Evolutionary conservation across 2,888 invertebrate species (phyloP).

Genomic region (Andrena bucephala): DNA sequence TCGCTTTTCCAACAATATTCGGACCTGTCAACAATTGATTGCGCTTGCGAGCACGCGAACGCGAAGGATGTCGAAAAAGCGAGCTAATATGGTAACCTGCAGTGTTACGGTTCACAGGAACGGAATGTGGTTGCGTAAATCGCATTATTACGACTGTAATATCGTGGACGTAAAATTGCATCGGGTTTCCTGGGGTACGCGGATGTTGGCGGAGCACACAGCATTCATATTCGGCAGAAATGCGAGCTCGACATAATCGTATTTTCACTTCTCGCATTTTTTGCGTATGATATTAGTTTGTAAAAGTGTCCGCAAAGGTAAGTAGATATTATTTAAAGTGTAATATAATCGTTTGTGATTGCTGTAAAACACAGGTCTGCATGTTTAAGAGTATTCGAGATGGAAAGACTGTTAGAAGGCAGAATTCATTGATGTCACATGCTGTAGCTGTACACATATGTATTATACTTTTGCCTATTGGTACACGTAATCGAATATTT

Average conservation of each 20-base stretch:
- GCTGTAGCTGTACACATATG: too few species aligned
- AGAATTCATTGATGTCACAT: too few species aligned
- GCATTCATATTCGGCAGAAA: slow-evolving; percentile 18
- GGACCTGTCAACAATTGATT: slow-evolving; percentile 3
- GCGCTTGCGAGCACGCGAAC: background rate
- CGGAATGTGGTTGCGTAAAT: slow-evolving; percentile 51
- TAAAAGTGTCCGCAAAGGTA: background rate
- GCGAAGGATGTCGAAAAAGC: slow-evolving; percentile 34
- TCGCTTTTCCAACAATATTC: slow-evolving; percentile 1
- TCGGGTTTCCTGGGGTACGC: background rate
- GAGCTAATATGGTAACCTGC: slow-evolving; percentile 9
- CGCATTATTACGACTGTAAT: slow-evolving; percentile 39
- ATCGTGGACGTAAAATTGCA: slow-evolving; percentile 38
- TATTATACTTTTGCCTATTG: too few species aligned
- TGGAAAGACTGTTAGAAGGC: too few species aligned
- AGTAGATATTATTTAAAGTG: background rate
- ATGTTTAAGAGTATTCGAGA: too few species aligned
- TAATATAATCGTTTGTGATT: too few species aligned
- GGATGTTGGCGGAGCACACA: background rate
- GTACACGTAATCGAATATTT: too few species aligned
- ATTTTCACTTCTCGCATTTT: background rate
- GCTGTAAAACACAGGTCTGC: too few species aligned
- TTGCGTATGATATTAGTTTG: background rate
- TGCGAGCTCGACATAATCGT: slow-evolving; percentile 2
- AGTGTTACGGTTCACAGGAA: slow-evolving; percentile 36